phyloP scores from a whole-genome alignment of 2,888 invertebrate genomes.

The Herminia tarsipennalis region DNA sequence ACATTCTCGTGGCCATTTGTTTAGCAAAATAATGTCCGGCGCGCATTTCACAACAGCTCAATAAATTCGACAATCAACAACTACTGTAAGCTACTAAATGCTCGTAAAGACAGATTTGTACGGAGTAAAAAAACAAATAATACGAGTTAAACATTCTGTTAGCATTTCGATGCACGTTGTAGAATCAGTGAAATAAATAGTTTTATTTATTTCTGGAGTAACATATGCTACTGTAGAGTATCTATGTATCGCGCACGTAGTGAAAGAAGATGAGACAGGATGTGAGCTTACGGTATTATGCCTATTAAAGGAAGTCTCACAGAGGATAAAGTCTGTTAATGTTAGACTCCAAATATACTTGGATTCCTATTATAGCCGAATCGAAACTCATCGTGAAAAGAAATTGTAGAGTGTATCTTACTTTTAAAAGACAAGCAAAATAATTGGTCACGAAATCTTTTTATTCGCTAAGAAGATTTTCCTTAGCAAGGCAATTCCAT shows the following conservation, averaged over 20 bases:
- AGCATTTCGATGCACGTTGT: constrained; percentile 26
- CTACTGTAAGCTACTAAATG: constrained; percentile 14
- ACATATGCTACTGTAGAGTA: constrained; percentile 57
- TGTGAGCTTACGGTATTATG: constrained; percentile 14
- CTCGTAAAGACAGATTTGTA: constrained; percentile 25
- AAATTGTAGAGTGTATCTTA: too few species aligned
- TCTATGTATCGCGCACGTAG: constrained; percentile 32
- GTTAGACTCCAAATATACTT: not conserved
- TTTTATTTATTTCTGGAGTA: constrained; percentile 47
- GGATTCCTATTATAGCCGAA: too few species aligned
- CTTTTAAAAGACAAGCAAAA: too few species aligned
- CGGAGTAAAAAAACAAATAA: constrained; percentile 13
- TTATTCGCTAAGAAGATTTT: too few species aligned
- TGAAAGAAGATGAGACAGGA: constrained; percentile 7
- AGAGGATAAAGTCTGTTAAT: too few species aligned
- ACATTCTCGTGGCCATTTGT: constrained; percentile 10
- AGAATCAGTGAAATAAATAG: constrained; percentile 39
- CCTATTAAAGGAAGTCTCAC: constrained; percentile 15
- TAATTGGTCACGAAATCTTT: too few species aligned
- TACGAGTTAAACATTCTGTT: constrained; percentile 15
- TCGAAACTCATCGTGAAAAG: too few species aligned
- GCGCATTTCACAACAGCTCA: constrained; percentile 6
- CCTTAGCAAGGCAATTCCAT: too few species aligned
- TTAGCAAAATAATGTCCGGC: constrained; percentile 11
- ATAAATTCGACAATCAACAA: constrained; percentile 18